Evolutionary conservation across 2,888 invertebrate species (phyloP).

Genomic region (Eristalinus sepulchralis): DNA sequence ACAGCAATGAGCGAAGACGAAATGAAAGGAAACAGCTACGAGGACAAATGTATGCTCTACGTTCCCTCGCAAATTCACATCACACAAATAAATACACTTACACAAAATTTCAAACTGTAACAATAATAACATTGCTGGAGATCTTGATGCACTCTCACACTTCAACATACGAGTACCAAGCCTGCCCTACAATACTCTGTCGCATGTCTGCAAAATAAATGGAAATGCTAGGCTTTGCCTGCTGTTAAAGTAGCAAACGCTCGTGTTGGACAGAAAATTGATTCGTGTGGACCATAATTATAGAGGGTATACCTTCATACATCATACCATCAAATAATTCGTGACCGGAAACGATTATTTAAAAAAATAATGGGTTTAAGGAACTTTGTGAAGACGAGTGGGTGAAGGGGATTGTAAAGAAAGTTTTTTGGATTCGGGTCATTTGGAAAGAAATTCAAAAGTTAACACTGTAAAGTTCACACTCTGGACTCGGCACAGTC

Average conservation of each 20-base stretch:
- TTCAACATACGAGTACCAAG: background rate
- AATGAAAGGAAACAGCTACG: constrained; percentile 41
- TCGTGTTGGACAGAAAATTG: constrained; percentile 20
- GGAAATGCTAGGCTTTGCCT: background rate
- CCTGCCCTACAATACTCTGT: background rate
- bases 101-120: constrained; percentile 53
- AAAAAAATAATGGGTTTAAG: background rate
- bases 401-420: background rate
- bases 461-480: too few relatives aligned
- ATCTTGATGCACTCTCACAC: background rate
- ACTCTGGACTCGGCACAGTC: too few relatives aligned
- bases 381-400: constrained; percentile 15
- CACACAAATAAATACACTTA: constrained; percentile 7
- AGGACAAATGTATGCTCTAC: constrained; percentile 53
- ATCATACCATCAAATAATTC: constrained; percentile 15
- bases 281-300: background rate
- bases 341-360: constrained; percentile 39
- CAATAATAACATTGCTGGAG: constrained; percentile 53
- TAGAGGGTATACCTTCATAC: background rate
- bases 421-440: background rate
- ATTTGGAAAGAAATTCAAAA: too few relatives aligned
- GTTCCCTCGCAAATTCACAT: constrained; percentile 27
- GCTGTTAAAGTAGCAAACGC: constrained; percentile 1
- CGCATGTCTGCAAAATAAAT: background rate
- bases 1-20: constrained; percentile 14